A percentile compares a stretch with the other conserved stretches of the same genome.
phyloP scores from a whole-genome alignment of 1,140 invertebrate genomes.

The Dinoponera quadriceps region DNA sequence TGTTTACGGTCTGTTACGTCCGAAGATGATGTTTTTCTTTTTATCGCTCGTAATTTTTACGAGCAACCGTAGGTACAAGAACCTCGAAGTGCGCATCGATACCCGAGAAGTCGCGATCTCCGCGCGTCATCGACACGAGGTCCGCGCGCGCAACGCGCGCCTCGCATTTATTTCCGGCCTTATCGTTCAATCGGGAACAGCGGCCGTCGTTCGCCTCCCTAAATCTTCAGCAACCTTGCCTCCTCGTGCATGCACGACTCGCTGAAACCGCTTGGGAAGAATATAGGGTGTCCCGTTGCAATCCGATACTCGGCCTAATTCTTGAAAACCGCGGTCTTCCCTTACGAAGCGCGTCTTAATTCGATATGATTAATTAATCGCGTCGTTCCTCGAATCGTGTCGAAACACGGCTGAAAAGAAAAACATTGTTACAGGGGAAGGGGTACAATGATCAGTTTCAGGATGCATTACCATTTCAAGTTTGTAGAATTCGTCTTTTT shows the following conservation, averaged over 20 bases:
- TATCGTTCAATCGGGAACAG: constrained; percentile 68
- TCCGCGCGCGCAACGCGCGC: constrained; percentile 39
- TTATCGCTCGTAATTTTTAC: background rate
- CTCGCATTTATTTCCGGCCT: constrained; percentile 68
- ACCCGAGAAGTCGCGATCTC: constrained; percentile 10
- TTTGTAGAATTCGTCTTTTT: too few species aligned
- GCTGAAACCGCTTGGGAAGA: constrained; percentile 37
- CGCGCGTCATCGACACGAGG: constrained; percentile 60
- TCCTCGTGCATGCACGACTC: constrained; percentile 18
- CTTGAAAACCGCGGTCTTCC: constrained; percentile 3
- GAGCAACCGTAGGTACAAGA: background rate
- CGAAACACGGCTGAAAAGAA: too few species aligned
- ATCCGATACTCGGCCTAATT: constrained; percentile 5
- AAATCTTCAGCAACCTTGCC: constrained; percentile 59
- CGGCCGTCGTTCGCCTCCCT: constrained; percentile 46
- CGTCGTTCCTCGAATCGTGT: too few species aligned
- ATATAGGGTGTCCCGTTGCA: constrained; percentile 3
- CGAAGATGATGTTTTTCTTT: too few species aligned
- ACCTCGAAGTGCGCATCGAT: background rate
- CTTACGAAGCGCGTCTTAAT: background rate
- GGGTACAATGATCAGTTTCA: too few species aligned
- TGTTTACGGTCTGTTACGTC: too few species aligned
- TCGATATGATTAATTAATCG: background rate
- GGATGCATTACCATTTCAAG: too few species aligned
- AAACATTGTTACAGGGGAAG: too few species aligned